phyloP scores from a whole-genome alignment of 2,113 vertebrate species.

The Pollachius pollachius region DNA sequence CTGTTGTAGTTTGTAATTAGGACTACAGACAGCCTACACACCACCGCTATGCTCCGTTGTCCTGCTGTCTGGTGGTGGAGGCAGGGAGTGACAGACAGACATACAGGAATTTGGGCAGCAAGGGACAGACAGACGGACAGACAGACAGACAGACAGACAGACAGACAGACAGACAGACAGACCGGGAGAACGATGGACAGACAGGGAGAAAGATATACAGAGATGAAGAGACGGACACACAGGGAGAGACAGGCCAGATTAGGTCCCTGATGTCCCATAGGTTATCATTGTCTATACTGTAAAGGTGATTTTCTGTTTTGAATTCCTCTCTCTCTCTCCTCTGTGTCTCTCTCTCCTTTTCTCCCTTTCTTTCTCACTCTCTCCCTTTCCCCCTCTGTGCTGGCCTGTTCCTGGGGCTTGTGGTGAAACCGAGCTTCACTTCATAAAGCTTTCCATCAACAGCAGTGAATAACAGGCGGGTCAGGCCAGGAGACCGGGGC shows the following conservation, averaged over 20 bases:
- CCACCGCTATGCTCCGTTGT: conserved; percentile 43
- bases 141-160: neutral
- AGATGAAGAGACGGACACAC: no score
- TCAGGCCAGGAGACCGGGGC: conserved; percentile 51
- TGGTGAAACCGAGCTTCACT: conserved; percentile 62
- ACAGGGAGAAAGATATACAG: no score
- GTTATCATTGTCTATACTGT: conserved; percentile 17
- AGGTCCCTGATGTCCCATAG: no score
- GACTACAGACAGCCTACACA: conserved; percentile 50
- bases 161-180: conserved; percentile 4
- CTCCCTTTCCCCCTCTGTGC: conserved; percentile 12
- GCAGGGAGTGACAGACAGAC: neutral
- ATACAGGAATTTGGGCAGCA: neutral
- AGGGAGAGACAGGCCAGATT: no score
- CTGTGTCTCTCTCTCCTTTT: no score
- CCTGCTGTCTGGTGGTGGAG: conserved; percentile 46
- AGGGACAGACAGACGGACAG: conserved; percentile 14
- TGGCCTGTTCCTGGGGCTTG: conserved; percentile 49
- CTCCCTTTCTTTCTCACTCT: no score
- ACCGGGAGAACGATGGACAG: no score
- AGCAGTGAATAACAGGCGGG: conserved; percentile 68
- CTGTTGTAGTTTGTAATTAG: conserved; percentile 63
- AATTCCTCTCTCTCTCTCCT: neutral
- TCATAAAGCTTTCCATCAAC: conserved; percentile 67
- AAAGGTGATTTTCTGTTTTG: conserved; percentile 25